These are phyloP conservation scores for Rhabdophis nuchalis DNA, from an alignment of 2,797 vertebrate species.

Conservation along the genomic window DNA sequence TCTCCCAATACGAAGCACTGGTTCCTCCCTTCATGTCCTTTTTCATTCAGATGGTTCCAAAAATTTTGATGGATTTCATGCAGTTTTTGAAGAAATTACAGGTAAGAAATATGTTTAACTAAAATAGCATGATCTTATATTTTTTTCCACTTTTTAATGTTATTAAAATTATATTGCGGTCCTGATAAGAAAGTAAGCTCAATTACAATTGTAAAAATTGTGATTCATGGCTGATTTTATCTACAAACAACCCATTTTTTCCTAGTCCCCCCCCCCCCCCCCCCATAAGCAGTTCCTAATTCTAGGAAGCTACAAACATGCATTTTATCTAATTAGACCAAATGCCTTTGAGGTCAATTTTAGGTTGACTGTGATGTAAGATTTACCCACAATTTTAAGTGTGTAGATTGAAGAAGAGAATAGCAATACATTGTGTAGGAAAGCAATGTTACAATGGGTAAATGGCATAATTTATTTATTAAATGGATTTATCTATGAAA, in stretches of 20 bases:
- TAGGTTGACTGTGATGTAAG: not conserved
- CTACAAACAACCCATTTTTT: not conserved
- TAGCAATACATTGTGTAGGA: not conserved
- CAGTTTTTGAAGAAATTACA: constrained; percentile 90
- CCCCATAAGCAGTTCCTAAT: not conserved
- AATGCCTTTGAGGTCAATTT: not conserved
- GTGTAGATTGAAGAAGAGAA: not conserved
- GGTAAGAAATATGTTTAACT: constrained; percentile 68
- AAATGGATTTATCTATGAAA: not conserved
- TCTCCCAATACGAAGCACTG: constrained; percentile 80
- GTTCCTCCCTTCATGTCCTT: constrained; percentile 86
- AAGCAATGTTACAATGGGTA: not conserved
- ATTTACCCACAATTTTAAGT: not conserved
- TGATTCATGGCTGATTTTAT: not conserved
- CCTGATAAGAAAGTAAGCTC: not conserved
- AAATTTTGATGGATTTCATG: constrained; percentile 96
- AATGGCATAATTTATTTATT: not conserved
- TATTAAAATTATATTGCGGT: constrained; percentile 41
- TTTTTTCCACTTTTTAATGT: constrained; percentile 31
- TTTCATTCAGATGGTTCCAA: constrained; percentile 96
- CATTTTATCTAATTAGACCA: not conserved
- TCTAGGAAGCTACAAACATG: not conserved
- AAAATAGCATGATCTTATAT: not conserved
- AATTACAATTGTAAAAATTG: not conserved
- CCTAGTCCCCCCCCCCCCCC: no score